These are phyloP conservation scores for Aldabrachelys gigantea DNA, from an alignment of 2,113 vertebrate genomes.

Conservation along the genomic window DNA sequence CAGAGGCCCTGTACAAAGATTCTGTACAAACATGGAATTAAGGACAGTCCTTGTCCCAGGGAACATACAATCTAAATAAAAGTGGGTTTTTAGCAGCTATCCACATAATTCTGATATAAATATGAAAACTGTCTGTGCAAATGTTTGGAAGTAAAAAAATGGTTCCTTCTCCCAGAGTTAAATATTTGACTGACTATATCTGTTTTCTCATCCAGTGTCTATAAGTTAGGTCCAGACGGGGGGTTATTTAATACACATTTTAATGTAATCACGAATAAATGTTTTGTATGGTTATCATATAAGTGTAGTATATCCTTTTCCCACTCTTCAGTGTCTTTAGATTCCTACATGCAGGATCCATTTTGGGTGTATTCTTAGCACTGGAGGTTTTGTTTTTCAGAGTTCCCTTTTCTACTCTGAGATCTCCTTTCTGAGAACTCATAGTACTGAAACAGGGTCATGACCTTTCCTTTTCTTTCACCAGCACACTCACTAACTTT, in stretches of 20 bases:
- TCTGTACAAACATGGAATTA: conserved; percentile 23
- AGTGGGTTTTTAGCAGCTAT: conserved; percentile 38
- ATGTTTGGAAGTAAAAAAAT: conserved; percentile 66
- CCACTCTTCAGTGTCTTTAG: neutral
- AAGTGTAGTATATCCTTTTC: conserved; percentile 8
- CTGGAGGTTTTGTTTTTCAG: conserved; percentile 15
- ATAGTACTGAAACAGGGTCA: neutral
- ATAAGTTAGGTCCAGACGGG: conserved; percentile 60
- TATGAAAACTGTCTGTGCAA: conserved; percentile 68
- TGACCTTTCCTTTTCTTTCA: conserved; percentile 6
- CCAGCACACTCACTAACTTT: neutral
- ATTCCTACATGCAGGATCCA: neutral
- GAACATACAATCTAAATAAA: conserved; percentile 37
- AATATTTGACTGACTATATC: conserved; percentile 50
- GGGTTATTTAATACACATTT: conserved; percentile 46
- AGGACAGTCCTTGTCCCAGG: conserved; percentile 27
- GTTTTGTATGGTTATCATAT: conserved; percentile 12
- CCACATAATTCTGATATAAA: conserved; percentile 48
- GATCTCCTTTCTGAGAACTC: conserved; percentile 31
- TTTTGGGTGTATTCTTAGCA: neutral
- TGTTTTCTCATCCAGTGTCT: conserved; percentile 38
- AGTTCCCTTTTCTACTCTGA: neutral
- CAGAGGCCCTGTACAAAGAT: neutral
- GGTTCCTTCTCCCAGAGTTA: conserved; percentile 71
- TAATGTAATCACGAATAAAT: conserved; percentile 54